phyloP scores from a whole-genome alignment of 1,140 invertebrate genomes.

The Uloborus diversus region DNA sequence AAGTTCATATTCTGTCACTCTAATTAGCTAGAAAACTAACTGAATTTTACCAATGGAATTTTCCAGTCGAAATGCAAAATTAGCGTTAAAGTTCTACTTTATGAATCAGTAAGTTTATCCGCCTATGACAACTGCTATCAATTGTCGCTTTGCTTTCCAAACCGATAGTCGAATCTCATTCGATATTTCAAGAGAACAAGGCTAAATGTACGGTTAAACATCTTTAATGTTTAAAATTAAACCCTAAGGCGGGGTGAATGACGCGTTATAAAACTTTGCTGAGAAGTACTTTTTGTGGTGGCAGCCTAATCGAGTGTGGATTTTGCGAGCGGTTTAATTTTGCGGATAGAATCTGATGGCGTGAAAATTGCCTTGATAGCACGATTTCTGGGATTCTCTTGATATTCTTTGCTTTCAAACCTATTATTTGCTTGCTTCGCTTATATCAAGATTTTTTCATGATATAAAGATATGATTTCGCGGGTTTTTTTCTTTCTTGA shows the following conservation, averaged over 20 bases:
- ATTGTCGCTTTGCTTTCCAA: too few relatives aligned
- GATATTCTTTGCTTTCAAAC: neutral
- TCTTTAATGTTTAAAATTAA: slow-evolving; percentile 23
- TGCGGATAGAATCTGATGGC: slow-evolving; percentile 16
- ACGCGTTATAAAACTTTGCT: slow-evolving; percentile 49
- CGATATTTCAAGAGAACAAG: too few relatives aligned
- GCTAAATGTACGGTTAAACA: too few relatives aligned
- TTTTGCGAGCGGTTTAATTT: slow-evolving; percentile 40
- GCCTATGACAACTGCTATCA: too few relatives aligned
- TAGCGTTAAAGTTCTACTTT: too few relatives aligned
- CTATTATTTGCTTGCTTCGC: neutral
- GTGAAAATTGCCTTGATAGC: slow-evolving; percentile 13
- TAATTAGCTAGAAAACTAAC: too few relatives aligned
- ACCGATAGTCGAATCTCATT: too few relatives aligned
- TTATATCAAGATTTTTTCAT: neutral
- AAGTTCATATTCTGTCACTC: too few relatives aligned
- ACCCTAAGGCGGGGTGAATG: slow-evolving; percentile 8
- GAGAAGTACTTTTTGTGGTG: slow-evolving; percentile 16
- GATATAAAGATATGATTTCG: neutral
- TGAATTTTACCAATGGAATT: too few relatives aligned
- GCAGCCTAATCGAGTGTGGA: slow-evolving; percentile 23
- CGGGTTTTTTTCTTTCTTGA: neutral
- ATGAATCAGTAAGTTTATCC: too few relatives aligned
- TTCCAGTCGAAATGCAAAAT: too few relatives aligned
- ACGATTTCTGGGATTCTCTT: neutral